Evolutionary conservation across 2,888 invertebrate genomes (phyloP), one percentile per base, ranked within the genome.

Genomic region (Byasa hedistus): DNA sequence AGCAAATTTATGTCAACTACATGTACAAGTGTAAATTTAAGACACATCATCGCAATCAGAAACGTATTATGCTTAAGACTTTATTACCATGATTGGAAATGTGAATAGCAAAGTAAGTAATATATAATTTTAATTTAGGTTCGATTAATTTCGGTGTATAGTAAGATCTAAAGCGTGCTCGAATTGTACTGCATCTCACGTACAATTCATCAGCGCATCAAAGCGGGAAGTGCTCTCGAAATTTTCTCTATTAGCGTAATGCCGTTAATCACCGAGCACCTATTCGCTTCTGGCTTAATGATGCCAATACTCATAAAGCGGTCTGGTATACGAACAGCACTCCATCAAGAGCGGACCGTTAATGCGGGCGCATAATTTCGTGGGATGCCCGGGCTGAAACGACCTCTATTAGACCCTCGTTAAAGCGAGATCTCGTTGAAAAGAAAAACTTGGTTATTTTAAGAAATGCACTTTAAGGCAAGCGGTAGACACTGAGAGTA

Each of bases 241-340:
- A 59, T 59, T 62, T 66, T 22, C 66, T 63, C 63, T 63, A 63
- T 59, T 62, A 61, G 61, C 23, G 57, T 56, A 63, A 59, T 55
- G 23, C 62, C 48, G 58, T 66, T 65, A 69, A 66, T 65, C 65
- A 68, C 51, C 52, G 62, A 68, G 65, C 66, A 69, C 65, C 64
- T 65, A 64, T 74, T 70, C 56, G 57, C 64, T 68, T 60, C 55
- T 71, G 68, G 62, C 56, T 69, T 78, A 80, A 83, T 73, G 82
- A 80, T 70, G 76, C 76, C 79, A 80, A 82, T 82, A 75, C 76
- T 75, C 79, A 74, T 82, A 77, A 81, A 83, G 72, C 74, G 64
- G 73, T 72, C 73, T 70, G 71, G 77, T 80, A 77, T 75, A 77
- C 72, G 77, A 74, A 76, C 71, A 22, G 48, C 75, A 76, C 79